Base-by-base conservation (phyloP, 2,888 invertebrate genomes). In the Epinotia brunnichana region DNA sequence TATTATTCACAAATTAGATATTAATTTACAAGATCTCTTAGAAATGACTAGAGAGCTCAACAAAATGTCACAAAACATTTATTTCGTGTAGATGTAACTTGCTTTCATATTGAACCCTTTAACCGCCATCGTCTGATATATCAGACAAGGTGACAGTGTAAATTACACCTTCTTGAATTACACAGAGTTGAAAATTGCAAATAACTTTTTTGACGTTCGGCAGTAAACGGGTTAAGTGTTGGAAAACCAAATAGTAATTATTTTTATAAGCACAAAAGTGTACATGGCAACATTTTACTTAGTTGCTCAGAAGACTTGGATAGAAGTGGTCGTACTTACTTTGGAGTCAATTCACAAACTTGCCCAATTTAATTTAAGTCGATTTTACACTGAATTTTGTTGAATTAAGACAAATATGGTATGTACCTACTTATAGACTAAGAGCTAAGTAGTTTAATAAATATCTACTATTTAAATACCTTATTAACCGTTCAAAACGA, bases 11-110 rank as follows among this genome's bases (percentile, higher is more conserved):
- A 53, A 53, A 41, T 53, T 61, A 54, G 54, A 29, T 21, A 54
- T 41, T 17, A 66, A 24, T 59, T 13, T 53, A n/a, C 4, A 59
- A 41, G 71, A 72, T 72, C 67, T 72, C 71, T 67, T 72, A 56
- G 21, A 51, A 21, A 54, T 41, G 24, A 72, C 21, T 29, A 17
- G 17, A 60, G 35, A 60, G 51, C 53, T 60, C 60, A 56, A 57
- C 56, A 66, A 44, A 9, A 21, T 63, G 35, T 63, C 64, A 54
- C 54, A 54, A 64, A 63, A 39, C 2, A 48, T 29, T 63, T 35
- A 13, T 51, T 51, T 63, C 19, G 41, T 62, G n/a, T n/a, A 62
- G 17, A 17, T 17, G 13, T 39, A 61, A n/a, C 13, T 17, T 35
- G 9, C 35, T 35, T 17, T n/a, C 17, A 17, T 4, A 4, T 10